Base-by-base conservation (phyloP, 2,888 invertebrate species). In the Periphyllus acericola region DNA sequence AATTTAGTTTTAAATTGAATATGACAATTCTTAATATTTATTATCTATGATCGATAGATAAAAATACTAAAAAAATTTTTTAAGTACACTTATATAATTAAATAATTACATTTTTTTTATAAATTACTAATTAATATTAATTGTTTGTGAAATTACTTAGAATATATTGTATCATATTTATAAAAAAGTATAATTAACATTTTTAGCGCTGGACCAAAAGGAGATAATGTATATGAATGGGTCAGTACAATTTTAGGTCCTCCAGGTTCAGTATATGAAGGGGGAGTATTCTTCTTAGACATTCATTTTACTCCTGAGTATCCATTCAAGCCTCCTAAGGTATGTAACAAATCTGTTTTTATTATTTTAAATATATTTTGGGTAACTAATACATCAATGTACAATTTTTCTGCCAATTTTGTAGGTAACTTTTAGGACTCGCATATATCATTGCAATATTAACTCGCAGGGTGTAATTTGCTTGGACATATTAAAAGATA, bases 401-500 rank as follows among this genome's bases (percentile, higher is more conserved):
- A 14, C 72, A 80, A 78, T 81, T n/a, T 46, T 89, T 74, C 89
- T 89, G 71, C 87, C 83, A 72, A 90, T 89, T 92, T n/a, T 92
- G n/a, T 92, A 95, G 95, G 96, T 96, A 89, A 96, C 96, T 91
- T 98, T 98, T 93, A 94, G 96, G 90, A 99, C 99, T 90, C 95
- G 99, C 91, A 99, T 99, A 93, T 99, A 99, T 93, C 99, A 99
- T 92, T 99, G 99, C 94, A 99, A 99, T 93, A 99, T 99, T 92
- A 99, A 99, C 94, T 98, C 97, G 92, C 98, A 98, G 93, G 99
- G 99, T 89, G 98, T 98, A 89, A 99, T 99, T 92, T 99, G 99
- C 92, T 94, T 99, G 93, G 99, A 99, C 92, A 98, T 99, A 91
- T 94, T 98, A 90, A 98, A 99, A 93, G 98, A 99, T 92, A 98